phyloP scores from a whole-genome alignment of 2,113 vertebrate species.

The Varanus komodoensis region DNA sequence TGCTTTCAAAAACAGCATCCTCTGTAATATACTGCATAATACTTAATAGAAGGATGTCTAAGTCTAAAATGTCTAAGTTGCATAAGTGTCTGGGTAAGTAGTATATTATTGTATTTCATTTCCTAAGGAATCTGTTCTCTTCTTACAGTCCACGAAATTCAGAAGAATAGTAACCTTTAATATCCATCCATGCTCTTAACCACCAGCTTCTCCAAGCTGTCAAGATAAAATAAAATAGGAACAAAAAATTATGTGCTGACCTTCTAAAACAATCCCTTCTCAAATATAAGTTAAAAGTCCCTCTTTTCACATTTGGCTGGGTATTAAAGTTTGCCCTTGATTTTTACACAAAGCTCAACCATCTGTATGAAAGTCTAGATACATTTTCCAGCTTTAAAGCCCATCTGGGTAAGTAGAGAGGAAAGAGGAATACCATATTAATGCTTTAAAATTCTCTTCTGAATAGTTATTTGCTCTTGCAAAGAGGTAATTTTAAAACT shows the following conservation, averaged over 20 bases:
- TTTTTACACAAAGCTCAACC: constrained; percentile 28
- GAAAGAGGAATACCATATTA: constrained; percentile 19
- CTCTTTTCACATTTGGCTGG: constrained; percentile 5
- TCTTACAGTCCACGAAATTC: neutral
- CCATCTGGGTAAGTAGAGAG: neutral
- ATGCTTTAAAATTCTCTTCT: constrained; percentile 11
- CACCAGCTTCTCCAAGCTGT: constrained; percentile 40
- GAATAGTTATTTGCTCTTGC: constrained; percentile 19
- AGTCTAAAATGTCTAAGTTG: neutral
- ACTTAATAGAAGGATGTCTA: neutral
- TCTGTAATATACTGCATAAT: too few relatives aligned
- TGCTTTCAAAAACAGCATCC: neutral
- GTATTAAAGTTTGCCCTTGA: constrained; percentile 26
- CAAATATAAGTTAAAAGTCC: constrained; percentile 21
- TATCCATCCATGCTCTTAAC: constrained; percentile 37
- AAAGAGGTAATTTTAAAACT: constrained; percentile 20
- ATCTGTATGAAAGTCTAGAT: neutral
- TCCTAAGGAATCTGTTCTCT: constrained; percentile 8
- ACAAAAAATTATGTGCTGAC: neutral
- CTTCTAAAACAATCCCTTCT: constrained; percentile 30
- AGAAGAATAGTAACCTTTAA: constrained; percentile 44
- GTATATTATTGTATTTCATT: constrained; percentile 26
- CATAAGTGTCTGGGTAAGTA: constrained; percentile 3
- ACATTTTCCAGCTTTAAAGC: constrained; percentile 25
- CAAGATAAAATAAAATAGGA: constrained; percentile 12